A percentile compares a stretch with the other conserved stretches of the same genome.
Conservation (phyloP, 2,113 vertebrate genomes). For the Gallinago paraguaiae region DNA sequence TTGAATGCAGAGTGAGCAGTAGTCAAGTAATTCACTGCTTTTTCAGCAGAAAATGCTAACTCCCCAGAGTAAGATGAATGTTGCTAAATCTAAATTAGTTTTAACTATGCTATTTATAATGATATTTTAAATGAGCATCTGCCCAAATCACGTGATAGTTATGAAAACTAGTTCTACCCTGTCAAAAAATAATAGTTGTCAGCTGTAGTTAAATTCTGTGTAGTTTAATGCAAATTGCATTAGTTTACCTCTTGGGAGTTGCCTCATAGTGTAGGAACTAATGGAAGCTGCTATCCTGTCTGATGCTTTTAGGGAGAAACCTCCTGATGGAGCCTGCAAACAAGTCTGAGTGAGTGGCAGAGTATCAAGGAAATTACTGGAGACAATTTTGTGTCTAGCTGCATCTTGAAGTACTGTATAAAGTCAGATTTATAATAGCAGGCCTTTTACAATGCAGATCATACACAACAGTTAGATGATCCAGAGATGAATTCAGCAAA, state of each 20-base stretch:
- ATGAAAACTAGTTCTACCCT: not conserved
- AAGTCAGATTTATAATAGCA: not conserved
- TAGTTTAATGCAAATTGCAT: not conserved
- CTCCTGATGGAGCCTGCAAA: not conserved
- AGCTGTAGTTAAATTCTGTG: not conserved
- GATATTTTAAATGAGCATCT: not conserved
- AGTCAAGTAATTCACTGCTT: not conserved
- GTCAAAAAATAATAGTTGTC: constrained; percentile 8
- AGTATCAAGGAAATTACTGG: not conserved
- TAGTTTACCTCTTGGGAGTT: not conserved
- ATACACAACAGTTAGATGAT: not conserved
- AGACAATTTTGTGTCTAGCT: not conserved
- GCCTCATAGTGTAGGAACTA: not conserved
- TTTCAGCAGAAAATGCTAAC: not conserved
- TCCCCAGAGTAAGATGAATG: not conserved
- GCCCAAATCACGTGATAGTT: not conserved
- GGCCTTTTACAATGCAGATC: fast-evolving
- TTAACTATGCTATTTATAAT: not conserved
- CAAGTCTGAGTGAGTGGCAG: not conserved
- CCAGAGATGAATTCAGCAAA: not conserved
- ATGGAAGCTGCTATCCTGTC: not conserved
- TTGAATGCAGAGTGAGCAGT: not conserved
- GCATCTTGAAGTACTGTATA: not conserved
- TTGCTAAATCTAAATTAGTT: not conserved
- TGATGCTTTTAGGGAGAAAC: not conserved